These are phyloP conservation scores for Brachystomella parvula DNA, from an alignment of 1,140 invertebrate genomes.

Conservation along the genomic window DNA sequence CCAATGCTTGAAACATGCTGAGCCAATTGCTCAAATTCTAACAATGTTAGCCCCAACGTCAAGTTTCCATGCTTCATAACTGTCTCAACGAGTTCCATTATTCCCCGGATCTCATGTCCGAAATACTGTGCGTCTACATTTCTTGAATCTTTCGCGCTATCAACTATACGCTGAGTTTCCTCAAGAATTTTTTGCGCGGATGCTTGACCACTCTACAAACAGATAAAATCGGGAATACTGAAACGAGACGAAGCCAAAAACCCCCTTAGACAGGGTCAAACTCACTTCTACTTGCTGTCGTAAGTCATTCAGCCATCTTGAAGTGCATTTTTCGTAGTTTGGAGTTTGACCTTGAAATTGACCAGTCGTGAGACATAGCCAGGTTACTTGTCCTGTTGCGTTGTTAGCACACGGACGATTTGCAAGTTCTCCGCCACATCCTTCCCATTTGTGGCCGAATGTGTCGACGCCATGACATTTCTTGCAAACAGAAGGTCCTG, in stretches of 20 bases:
- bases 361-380: not conserved
- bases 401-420: not conserved
- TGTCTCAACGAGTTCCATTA: not conserved
- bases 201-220: not conserved
- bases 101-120: conserved; percentile 14
- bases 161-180: not conserved
- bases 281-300: not conserved
- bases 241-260: not conserved
- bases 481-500: no score
- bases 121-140: not conserved
- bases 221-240: not conserved
- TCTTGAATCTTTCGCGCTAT: not conserved
- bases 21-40: not conserved
- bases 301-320: not conserved
- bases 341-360: not conserved
- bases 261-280: no score
- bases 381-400: not conserved
- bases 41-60: not conserved
- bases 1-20: not conserved
- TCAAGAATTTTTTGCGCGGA: not conserved
- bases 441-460: not conserved
- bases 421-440: not conserved
- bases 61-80: not conserved
- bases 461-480: not conserved
- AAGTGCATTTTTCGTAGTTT: not conserved